These are phyloP conservation scores for Castor canadensis DNA, from an alignment of 2,113 vertebrate species.

Conservation along the genomic window DNA sequence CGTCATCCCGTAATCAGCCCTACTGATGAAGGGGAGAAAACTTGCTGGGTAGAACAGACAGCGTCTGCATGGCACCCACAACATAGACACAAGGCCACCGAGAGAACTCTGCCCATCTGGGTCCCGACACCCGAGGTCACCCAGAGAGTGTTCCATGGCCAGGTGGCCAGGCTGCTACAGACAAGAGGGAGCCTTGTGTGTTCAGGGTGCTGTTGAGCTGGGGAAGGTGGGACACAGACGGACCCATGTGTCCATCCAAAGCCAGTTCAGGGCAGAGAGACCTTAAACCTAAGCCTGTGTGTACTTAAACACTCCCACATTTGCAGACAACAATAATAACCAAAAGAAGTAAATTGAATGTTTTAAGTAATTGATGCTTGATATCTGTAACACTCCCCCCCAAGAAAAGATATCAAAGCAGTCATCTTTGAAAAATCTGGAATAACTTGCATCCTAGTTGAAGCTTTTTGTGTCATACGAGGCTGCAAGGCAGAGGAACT, in stretches of 20 bases:
- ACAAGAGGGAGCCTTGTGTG: too few relatives aligned
- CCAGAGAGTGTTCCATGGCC: neutral
- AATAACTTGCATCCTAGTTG: neutral
- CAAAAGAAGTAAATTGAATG: neutral
- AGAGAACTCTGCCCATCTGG: neutral
- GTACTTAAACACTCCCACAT: neutral
- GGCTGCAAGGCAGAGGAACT: accelerated
- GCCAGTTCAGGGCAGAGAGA: neutral
- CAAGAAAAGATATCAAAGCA: neutral
- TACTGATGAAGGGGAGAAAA: neutral
- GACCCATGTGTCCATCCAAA: neutral
- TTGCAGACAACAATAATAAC: neutral
- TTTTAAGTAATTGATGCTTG: neutral
- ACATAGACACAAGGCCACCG: accelerated
- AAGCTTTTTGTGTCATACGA: accelerated
- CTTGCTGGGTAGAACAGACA: too few relatives aligned
- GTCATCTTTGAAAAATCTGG: neutral
- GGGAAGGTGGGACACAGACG: too few relatives aligned
- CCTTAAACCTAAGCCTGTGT: neutral
- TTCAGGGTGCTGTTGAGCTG: neutral
- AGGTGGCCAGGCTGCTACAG: accelerated
- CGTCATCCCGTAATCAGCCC: neutral
- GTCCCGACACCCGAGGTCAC: neutral
- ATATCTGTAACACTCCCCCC: too few relatives aligned
- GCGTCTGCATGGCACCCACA: neutral